Conservation (phyloP, 2,888 invertebrate species). For the Cetonia aurata region DNA sequence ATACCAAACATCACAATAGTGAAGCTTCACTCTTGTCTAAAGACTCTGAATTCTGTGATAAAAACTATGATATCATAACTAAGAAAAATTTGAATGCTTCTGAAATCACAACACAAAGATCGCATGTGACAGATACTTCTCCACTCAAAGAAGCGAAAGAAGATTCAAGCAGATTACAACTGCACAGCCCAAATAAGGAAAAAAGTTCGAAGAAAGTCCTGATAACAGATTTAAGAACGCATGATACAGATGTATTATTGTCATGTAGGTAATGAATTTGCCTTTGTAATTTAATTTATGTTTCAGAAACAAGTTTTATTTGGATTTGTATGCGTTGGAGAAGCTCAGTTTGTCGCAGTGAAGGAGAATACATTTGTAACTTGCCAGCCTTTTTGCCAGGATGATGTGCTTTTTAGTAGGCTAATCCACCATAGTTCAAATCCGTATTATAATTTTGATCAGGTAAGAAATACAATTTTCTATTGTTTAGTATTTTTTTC, state of each 20-base stretch:
- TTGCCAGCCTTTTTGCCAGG: conserved; percentile 68
- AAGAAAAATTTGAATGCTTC: neutral
- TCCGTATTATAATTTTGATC: conserved; percentile 68
- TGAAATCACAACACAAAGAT: conserved; percentile 2
- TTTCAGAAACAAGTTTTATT: conserved; percentile 65
- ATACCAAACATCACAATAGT: conserved; percentile 52
- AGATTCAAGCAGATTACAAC: neutral
- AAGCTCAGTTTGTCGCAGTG: conserved; percentile 65
- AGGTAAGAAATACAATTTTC: conserved; percentile 59
- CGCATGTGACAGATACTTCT: conserved; percentile 1
- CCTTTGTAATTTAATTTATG: conserved; percentile 24
- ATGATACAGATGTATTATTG: conserved; percentile 25
- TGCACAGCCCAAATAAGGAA: conserved; percentile 11
- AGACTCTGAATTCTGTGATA: conserved; percentile 33
- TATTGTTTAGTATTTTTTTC: no score
- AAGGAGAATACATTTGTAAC: conserved; percentile 65
- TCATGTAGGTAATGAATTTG: neutral
- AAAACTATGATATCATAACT: conserved; percentile 38
- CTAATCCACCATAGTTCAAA: conserved; percentile 64
- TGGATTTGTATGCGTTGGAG: conserved; percentile 68
- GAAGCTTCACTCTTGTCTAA: conserved; percentile 43
- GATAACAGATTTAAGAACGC: conserved; percentile 8
- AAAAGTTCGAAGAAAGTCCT: conserved; percentile 8
- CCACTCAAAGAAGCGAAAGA: conserved; percentile 21
- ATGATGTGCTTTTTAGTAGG: conserved; percentile 66